Percentiles rank a stretch among this genome's conserved stretches.
These are phyloP conservation scores for Coptodon bakossiorum DNA, from an alignment of 2,113 vertebrate genomes.

Conservation along the genomic window DNA sequence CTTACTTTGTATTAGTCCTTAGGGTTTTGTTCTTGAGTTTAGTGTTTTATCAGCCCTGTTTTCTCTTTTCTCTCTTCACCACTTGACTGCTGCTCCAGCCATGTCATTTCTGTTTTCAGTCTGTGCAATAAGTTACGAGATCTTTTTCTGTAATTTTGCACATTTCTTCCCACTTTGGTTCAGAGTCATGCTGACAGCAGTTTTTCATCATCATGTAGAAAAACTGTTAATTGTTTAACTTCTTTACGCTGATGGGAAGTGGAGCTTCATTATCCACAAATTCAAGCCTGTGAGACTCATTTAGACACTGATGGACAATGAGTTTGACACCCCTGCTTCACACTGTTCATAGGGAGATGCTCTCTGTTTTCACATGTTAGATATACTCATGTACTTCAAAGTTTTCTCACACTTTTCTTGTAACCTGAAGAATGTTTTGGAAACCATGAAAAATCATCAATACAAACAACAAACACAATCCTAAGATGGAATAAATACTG, in stretches of 20 bases:
- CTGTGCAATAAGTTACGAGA: too few species aligned
- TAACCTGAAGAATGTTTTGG: not conserved
- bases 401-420: not conserved
- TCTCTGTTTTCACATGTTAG: not conserved
- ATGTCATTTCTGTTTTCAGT: too few species aligned
- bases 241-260: not conserved
- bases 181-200: too few species aligned
- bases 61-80: too few species aligned
- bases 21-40: too few species aligned
- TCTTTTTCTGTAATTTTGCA: too few species aligned
- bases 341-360: not conserved
- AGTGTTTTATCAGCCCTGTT: too few species aligned
- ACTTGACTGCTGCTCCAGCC: too few species aligned
- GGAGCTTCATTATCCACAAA: not conserved
- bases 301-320: not conserved
- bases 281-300: not conserved
- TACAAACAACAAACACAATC: not conserved
- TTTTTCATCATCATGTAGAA: too few species aligned
- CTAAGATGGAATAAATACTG: not conserved
- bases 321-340: not conserved
- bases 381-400: not conserved
- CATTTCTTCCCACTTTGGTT: too few species aligned
- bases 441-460: not conserved
- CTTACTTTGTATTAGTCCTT: too few species aligned
- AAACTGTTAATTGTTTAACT: too few species aligned